A percentile compares a stretch with the other conserved stretches of the same genome.
These are phyloP conservation scores for Anagyrus pseudococci DNA, from an alignment of 2,888 invertebrate genomes.

Conservation along the genomic window DNA sequence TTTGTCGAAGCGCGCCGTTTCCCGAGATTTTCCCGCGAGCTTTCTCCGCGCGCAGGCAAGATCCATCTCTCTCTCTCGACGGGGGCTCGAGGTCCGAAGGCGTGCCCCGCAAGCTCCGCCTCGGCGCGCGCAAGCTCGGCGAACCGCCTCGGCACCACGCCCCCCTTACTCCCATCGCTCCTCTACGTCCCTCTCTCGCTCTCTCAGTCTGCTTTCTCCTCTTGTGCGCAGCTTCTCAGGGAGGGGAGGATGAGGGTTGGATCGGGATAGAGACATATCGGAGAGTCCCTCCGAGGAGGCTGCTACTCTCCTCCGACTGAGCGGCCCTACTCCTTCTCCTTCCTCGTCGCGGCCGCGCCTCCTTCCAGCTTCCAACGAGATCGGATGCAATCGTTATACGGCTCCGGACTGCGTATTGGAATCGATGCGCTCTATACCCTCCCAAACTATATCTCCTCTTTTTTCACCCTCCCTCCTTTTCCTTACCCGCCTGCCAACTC, in stretches of 20 bases:
- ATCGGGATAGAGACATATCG: not conserved
- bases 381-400: constrained; percentile 34
- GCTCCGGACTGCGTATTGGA: not conserved
- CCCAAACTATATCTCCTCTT: too few species aligned
- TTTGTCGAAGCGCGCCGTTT: constrained; percentile 16
- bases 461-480: not conserved
- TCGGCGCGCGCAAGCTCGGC: constrained; percentile 21
- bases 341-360: not conserved
- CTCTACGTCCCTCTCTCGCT: constrained; percentile 10
- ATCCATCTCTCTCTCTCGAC: too few species aligned
- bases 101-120: constrained; percentile 36
- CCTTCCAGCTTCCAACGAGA: not conserved
- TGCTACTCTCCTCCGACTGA: too few species aligned
- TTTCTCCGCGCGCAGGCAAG: too few species aligned
- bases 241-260: not conserved
- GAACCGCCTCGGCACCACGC: constrained; percentile 2
- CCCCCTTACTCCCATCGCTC: not conserved
- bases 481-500: not conserved
- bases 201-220: not conserved
- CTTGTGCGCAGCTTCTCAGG: not conserved
- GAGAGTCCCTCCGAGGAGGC: too few species aligned
- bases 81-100: constrained; percentile 10
- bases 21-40: constrained; percentile 9
- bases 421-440: too few species aligned
- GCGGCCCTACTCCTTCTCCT: not conserved